These are phyloP conservation scores for Ibycter americanus DNA, from an alignment of 2,797 vertebrate genomes.

Conservation along the genomic window DNA sequence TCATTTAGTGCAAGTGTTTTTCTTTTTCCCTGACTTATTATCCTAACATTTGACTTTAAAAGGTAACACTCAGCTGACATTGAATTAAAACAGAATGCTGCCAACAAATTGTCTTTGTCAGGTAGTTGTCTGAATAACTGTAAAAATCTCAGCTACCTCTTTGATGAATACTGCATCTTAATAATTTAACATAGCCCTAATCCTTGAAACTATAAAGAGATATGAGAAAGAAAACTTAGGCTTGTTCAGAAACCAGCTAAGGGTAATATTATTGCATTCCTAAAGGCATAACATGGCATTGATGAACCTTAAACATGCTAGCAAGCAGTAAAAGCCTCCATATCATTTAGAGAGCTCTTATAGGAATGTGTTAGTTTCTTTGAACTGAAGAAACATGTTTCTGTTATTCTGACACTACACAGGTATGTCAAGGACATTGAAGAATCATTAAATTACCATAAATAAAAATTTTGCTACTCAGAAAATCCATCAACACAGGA, in stretches of 20 bases:
- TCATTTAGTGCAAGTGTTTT: neutral
- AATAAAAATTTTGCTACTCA: neutral
- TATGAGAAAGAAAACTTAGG: neutral
- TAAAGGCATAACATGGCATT: neutral
- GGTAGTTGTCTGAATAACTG: neutral
- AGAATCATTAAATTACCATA: neutral
- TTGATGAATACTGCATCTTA: conserved; percentile 1
- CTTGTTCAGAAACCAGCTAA: neutral
- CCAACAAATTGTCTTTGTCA: neutral
- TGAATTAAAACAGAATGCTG: neutral
- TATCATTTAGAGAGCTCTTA: neutral
- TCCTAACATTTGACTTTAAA: neutral
- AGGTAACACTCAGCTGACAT: neutral
- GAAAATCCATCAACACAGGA: neutral
- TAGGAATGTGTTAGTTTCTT: neutral
- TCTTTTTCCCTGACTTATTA: neutral
- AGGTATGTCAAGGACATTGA: neutral
- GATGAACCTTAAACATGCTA: neutral
- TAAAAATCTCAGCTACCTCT: neutral
- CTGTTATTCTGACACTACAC: neutral
- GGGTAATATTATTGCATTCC: neutral
- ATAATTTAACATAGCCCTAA: conserved; percentile 38
- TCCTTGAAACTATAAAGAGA: conserved; percentile 14
- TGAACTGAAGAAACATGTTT: neutral
- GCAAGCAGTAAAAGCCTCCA: neutral